Evolutionary conservation across 2,113 vertebrate species (phyloP), one percentile per base, ranked within the genome.

Genomic region (Octodon degus): DNA sequence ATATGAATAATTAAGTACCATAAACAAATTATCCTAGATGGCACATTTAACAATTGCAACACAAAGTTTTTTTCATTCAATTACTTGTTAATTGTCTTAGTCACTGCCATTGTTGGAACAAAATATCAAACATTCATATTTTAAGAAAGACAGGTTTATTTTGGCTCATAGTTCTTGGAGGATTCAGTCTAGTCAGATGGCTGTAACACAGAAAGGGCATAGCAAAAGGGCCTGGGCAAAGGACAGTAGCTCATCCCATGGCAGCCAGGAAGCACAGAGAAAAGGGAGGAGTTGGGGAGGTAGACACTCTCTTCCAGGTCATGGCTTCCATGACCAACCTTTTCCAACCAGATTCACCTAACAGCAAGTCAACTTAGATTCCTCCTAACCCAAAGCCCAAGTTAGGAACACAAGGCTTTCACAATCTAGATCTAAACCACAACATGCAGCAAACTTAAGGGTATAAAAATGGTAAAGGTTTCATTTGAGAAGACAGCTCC

Each of bases 31-130:
- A 84, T 60, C 88, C 37, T 37, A 68, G 20, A 34, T 86, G 16
- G 60, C 34, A 89, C 30, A 89, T 81, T 82, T 92, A 60, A 60
- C 40, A 77, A 92, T 86, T 91, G 91, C 25, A 93, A 86, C 67
- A 67, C 32, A 67, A 83, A 82, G 37, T 67, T 91, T 74, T 24
- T 17, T 84, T 40, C 58, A 84, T 30, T 84, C 4, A 27, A 80
- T 80, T 50, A 50, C 76, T 77, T 32, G 13, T 80, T 80, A 80
- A 80, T 30, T 77, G 74, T 77, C 40, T 47, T 77, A 47, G 12
- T 77, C 74, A 77, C 74, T 77, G 13, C 6, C 12, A 76, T 47
- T 77, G 25, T 43, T 47, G 25, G 37, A 77, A 77, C 40, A 77
- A 77, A 27, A 47, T 77, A 77, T 5, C 12, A 13, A 77, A 47